Evolutionary conservation across 2,113 vertebrate species (phyloP).

Genomic region (Seriola rivoliana): DNA sequence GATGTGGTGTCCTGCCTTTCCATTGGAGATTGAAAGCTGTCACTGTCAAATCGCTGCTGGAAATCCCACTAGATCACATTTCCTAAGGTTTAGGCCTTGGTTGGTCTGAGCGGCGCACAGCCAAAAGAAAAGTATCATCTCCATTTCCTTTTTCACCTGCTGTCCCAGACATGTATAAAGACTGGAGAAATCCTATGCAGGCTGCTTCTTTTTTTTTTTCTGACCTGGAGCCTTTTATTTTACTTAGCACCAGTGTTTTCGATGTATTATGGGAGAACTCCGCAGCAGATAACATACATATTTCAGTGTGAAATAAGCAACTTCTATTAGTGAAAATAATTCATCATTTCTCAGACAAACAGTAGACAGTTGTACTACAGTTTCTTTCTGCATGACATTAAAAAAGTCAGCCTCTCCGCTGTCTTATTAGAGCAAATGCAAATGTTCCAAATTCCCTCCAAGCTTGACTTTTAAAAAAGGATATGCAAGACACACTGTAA

Average conservation of each 20-base stretch:
- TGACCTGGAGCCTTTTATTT: slow-evolving; percentile 40
- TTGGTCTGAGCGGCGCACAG: slow-evolving; percentile 21
- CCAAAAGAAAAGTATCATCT: slow-evolving; percentile 32
- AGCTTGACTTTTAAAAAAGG: slow-evolving; percentile 56
- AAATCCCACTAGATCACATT: slow-evolving; percentile 23
- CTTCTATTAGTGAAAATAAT: slow-evolving; percentile 16
- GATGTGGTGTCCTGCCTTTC: slow-evolving; percentile 11
- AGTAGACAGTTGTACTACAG: neutral
- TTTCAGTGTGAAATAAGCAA: slow-evolving; percentile 27
- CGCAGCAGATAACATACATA: neutral
- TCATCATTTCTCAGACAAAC: slow-evolving; percentile 9
- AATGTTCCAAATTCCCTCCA: slow-evolving; percentile 45
- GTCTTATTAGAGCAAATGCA: slow-evolving; percentile 51
- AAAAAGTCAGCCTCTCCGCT: slow-evolving; percentile 7
- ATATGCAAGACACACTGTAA: slow-evolving; percentile 41
- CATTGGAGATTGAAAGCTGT: slow-evolving; percentile 8
- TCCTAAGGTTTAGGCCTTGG: slow-evolving; percentile 14
- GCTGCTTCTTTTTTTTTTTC: slow-evolving; percentile 12
- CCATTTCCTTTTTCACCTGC: slow-evolving; percentile 37
- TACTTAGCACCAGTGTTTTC: slow-evolving; percentile 14
- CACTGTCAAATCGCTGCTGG: slow-evolving; percentile 24
- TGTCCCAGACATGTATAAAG: slow-evolving; percentile 23
- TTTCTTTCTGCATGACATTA: slow-evolving; percentile 23
- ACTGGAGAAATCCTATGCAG: slow-evolving; percentile 26
- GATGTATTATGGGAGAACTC: neutral